phyloP scores from a whole-genome alignment of 1,140 invertebrate genomes.

The Pachyrhynchus sulphureomaculatus region DNA sequence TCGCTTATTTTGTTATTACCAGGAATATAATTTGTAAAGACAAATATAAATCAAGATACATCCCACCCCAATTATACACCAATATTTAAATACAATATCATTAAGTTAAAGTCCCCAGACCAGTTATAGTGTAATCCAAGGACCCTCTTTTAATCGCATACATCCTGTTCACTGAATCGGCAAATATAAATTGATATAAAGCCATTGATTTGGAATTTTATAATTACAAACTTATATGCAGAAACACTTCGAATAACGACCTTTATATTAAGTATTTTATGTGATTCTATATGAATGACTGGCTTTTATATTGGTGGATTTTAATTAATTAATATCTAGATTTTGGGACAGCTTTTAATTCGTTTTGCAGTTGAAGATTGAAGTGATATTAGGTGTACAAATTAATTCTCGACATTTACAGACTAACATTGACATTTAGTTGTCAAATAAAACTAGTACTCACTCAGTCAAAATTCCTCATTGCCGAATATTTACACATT shows the following conservation, averaged over 20 bases:
- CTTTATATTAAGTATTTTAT: slow-evolving; percentile 21
- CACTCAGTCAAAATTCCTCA: no score
- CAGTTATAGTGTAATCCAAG: slow-evolving; percentile 9
- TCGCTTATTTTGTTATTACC: no score
- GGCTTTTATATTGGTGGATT: not conserved
- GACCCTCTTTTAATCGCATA: slow-evolving; percentile 14
- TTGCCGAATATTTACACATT: no score
- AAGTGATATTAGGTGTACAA: no score
- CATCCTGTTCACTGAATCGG: slow-evolving; percentile 27
- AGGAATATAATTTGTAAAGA: no score
- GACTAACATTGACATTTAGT: no score
- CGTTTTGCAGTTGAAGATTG: no score
- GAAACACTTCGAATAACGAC: slow-evolving; percentile 20
- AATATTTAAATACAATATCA: slow-evolving; percentile 38
- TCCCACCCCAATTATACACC: slow-evolving; percentile 18
- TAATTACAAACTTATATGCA: slow-evolving; percentile 30
- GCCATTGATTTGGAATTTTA: slow-evolving; percentile 35
- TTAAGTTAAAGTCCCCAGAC: slow-evolving; percentile 21
- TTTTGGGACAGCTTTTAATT: no score
- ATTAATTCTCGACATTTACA: no score
- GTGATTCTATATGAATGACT: slow-evolving; percentile 3
- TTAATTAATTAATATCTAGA: not conserved
- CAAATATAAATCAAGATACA: not conserved
- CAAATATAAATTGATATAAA: slow-evolving; percentile 37
- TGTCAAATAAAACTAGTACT: no score